These are phyloP conservation scores for Mionectes macconnelli DNA, from an alignment of 2,113 vertebrate species.

Conservation along the genomic window DNA sequence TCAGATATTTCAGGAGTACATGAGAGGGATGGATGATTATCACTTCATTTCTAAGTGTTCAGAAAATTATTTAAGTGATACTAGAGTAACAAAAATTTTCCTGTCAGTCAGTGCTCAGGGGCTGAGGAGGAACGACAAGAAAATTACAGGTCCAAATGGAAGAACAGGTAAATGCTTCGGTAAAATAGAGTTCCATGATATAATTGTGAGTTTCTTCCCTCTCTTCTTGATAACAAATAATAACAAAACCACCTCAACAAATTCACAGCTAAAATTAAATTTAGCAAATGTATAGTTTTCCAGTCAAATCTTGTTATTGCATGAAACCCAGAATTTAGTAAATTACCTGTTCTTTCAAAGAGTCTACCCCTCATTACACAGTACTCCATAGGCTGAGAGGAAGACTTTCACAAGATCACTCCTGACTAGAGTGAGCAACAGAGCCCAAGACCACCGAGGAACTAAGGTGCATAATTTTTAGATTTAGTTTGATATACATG, in stretches of 20 bases:
- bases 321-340: background rate
- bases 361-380: background rate
- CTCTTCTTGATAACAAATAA: conserved; percentile 4
- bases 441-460: background rate
- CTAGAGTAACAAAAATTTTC: conserved; percentile 26
- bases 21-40: conserved; percentile 27
- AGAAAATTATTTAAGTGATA: conserved; percentile 52
- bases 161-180: background rate
- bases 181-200: background rate
- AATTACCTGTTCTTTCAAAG: background rate
- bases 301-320: background rate
- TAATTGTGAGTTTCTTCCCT: background rate
- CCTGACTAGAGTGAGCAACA: background rate
- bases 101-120: background rate
- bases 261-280: background rate
- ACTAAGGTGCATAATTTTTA: background rate
- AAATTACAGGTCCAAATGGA: background rate
- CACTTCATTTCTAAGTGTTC: conserved; percentile 43
- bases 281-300: background rate
- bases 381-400: background rate
- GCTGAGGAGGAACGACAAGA: background rate
- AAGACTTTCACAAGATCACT: background rate
- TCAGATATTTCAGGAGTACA: conserved; percentile 9
- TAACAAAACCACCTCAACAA: background rate
- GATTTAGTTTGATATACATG: background rate